A percentile compares a stretch with the other conserved stretches of the same genome.
Conservation (phyloP, 2,888 invertebrate species). For the Yponomeuta sedellus region DNA sequence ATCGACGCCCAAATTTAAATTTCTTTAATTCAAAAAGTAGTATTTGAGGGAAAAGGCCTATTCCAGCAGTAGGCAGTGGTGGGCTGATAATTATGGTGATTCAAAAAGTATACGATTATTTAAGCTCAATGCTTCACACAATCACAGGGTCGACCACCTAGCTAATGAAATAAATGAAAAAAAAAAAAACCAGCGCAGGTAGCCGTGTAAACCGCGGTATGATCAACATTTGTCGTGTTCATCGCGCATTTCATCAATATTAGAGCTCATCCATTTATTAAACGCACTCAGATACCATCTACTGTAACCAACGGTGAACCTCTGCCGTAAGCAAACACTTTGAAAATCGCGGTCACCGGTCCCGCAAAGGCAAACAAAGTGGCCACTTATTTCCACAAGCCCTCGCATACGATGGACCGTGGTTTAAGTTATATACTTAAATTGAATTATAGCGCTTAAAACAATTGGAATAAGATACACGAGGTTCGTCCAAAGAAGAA, state of each 20-base stretch:
- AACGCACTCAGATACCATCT: conserved; percentile 1
- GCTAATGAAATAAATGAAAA: neutral
- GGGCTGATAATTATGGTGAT: no score
- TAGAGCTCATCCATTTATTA: neutral
- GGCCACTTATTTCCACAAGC: conserved; percentile 7
- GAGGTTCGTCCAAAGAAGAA: neutral
- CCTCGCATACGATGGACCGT: neutral
- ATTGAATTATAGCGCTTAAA: neutral
- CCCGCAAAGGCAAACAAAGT: neutral
- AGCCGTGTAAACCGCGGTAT: neutral
- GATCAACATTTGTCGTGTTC: conserved; percentile 4
- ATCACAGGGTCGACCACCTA: conserved; percentile 1
- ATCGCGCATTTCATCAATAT: conserved; percentile 9
- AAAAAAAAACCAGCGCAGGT: neutral
- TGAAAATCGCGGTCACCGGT: neutral
- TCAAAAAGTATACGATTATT: no score
- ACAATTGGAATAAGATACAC: neutral
- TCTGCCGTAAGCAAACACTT: neutral
- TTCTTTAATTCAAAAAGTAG: no score
- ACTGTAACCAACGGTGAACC: neutral
- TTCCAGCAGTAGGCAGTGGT: no score
- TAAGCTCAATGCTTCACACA: neutral
- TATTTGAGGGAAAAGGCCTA: no score
- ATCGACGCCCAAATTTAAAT: no score
- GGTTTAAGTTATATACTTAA: neutral